Evolutionary conservation across 2,888 invertebrate species (phyloP), one percentile per base, ranked within the genome.

Genomic region (Drosophila engyochracea): DNA sequence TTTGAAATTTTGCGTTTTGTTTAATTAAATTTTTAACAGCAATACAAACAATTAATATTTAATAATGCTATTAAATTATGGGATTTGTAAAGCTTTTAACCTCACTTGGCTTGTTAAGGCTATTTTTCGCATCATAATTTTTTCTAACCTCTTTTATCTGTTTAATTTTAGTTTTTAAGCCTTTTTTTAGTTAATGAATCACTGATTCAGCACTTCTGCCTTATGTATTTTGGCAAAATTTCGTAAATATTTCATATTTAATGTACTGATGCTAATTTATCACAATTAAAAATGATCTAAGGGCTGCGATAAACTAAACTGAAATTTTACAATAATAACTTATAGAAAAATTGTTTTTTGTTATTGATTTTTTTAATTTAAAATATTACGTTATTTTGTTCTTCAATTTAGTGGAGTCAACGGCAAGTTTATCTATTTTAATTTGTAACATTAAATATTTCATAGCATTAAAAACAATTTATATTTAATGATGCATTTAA

Each of bases 401-500:
- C 6, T 12, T 19, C 1, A 47, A 59, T 33, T 59, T n/a, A 25
- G 7, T 47, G 22, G 2, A 16, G 57, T 41, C 28, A 30, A 41
- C 30, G 16, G 16, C 16, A 37, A 37, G 25, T 25, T 33, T 7
- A 19, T 41, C n/a, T 9, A 4, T 39, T 58, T 30, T 12, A 37
- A 30, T 10, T 10, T 25, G 16, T 12, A 9, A 4, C 14, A 39
- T 60, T 58, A 76, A 57, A 31, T 74, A 75, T 74, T 74, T 51
- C 44, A 44, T 30, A 39, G 35, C 52, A 76, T 57, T 65, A 65
- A 71, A 53, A 57, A 39, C 39, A 39, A 65, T 75, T 30, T 31
- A 72, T 54, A 59, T 58, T 78, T 60, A 55, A 77, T 71, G 30
- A 47, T 44, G 37, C 51, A 63, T 51, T 49, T 51, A 41, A 51